Conservation (phyloP, 2,888 invertebrate species). For the Limnephilus auricula region DNA sequence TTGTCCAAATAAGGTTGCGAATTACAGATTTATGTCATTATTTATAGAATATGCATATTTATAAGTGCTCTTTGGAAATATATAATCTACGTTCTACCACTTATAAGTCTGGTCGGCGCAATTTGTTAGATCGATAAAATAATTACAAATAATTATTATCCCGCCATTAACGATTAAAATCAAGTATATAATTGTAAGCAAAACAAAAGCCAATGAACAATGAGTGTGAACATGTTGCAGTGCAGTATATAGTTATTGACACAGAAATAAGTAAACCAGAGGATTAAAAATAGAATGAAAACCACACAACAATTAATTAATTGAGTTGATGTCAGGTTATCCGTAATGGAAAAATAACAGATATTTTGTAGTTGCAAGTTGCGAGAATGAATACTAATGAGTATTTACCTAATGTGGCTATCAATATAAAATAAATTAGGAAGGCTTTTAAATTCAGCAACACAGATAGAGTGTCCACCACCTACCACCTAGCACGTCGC, state of each 20-base stretch:
- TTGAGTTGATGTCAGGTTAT: not conserved
- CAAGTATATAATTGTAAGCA: not conserved
- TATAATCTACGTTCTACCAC: not conserved
- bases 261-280: not conserved
- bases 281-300: not conserved
- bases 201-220: not conserved
- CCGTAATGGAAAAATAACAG: not conserved
- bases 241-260: not conserved
- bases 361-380: too few species aligned
- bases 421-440: not conserved
- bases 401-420: too few species aligned
- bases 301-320: not conserved
- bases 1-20: too few species aligned
- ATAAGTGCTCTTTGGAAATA: not conserved
- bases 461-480: not conserved
- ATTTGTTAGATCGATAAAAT: not conserved
- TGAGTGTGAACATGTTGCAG: not conserved
- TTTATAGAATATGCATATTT: not conserved
- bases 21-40: not conserved
- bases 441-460: not conserved
- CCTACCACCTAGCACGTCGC: too few species aligned
- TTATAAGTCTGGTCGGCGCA: not conserved
- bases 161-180: not conserved
- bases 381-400: too few species aligned
- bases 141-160: not conserved